phyloP scores from a whole-genome alignment of 2,113 vertebrate species.

The Carassius gibelio region DNA sequence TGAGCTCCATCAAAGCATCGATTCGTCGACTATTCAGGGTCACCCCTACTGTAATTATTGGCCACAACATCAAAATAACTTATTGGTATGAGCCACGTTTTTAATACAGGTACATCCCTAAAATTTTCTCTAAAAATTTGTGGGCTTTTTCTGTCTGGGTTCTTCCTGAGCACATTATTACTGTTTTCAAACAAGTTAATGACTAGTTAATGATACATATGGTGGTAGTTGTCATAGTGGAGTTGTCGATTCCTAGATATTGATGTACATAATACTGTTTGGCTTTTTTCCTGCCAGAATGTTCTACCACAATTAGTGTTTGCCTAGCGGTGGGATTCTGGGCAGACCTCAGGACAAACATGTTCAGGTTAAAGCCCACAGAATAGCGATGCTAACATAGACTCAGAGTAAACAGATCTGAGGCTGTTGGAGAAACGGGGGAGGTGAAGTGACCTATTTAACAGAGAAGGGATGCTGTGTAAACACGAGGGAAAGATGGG shows the following conservation, averaged over 20 bases:
- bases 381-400: slow-evolving; percentile 12
- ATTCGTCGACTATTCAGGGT: too few species aligned
- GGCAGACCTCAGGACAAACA: background rate
- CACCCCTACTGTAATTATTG: too few species aligned
- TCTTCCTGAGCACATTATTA: too few species aligned
- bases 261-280: background rate
- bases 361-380: background rate
- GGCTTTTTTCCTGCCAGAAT: background rate
- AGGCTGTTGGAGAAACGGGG: slow-evolving; percentile 18
- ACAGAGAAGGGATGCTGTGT: slow-evolving; percentile 44
- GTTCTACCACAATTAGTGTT: background rate
- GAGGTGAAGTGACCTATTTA: slow-evolving; percentile 58
- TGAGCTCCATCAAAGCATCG: too few species aligned
- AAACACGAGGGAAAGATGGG: slow-evolving; percentile 38
- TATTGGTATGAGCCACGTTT: too few species aligned
- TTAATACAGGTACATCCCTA: too few species aligned
- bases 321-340: background rate
- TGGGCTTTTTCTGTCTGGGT: too few species aligned
- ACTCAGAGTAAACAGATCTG: slow-evolving; percentile 25
- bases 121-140: too few species aligned
- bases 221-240: background rate
- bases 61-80: too few species aligned
- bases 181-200: background rate
- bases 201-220: background rate
- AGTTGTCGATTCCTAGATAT: background rate